Base-by-base conservation (phyloP, 2,797 vertebrate species). In the Microctenopoma stevenorrisi region DNA sequence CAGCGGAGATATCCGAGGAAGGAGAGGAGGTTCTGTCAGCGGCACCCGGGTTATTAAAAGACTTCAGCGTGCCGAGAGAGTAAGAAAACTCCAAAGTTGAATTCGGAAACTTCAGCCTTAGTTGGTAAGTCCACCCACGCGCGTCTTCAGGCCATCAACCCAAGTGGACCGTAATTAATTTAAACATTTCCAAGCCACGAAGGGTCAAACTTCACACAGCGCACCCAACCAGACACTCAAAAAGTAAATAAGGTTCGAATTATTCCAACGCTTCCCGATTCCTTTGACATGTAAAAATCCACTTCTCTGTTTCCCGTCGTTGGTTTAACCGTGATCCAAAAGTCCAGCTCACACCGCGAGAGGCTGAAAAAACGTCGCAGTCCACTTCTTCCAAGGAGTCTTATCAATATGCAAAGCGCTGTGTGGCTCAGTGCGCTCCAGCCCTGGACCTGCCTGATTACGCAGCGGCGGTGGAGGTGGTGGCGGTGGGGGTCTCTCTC, bases 371-470 rank as follows among this genome's bases (percentile, higher is more conserved):
- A 69, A 68, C n/a, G 80, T 78, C 80, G 84, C 63, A 10, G 61
- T 83, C 47, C 67, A 76, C 85, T 83, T 72, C 85, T 92, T 91
- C 89, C 87, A 76, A 74, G 83, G 69, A 93, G 88, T 78, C 91
- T 94, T 94, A 94, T 95, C 93, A 89, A 64, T 57, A 51, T 54
- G 71, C 69, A 78, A 46, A 73, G 83, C 83, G 71, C 78, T 81
- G 88, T 78, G 84, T 64, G 79, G 64, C 83, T 75, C 76, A 64
- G 86, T 86, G 90, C 89, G 86, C 87, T 84, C 82, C 79, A 87
- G 83, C 81, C 84, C 91, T 92, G 91, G 83, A 91, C 54, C 74
- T 64, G 86, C 78, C 90, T 91, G 93, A 95, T 94, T 93, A 94
- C 88, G 77, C 89, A 65, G 85, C 68, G 69, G 42, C 46, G 2